Evolutionary conservation across 2,113 vertebrate genomes (phyloP), one percentile per base, ranked within the genome.

Genomic region (Phalacrocorax brasilianus): DNA sequence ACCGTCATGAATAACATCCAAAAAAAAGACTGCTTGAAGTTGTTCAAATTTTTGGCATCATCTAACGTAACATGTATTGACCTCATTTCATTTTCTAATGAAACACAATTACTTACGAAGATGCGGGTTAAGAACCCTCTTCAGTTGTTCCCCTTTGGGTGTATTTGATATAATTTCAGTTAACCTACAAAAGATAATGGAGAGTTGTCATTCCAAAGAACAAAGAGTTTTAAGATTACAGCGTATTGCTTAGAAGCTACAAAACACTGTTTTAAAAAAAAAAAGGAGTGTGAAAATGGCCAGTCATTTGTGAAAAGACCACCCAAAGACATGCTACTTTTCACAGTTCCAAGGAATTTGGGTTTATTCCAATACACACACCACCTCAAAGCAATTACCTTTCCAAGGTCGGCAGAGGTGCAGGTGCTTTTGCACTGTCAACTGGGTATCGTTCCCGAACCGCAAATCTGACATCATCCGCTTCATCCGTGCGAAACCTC

Each of bases 361-460:
- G 24, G 35, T 50, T 94, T 45, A 42, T 16, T 44, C 47, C 49
- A 28, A 5, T 0, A 47, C 12, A 32, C 0, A 8, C 7, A 5
- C 2, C 24, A 32, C 2, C 24, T 3, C 10, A 35, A 32, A 63
- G 80, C 38, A 32, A 7, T 58, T 97, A 99, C 99, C 98, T 98
- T 88, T 99, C 98, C 93, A 99, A 76, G 71, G 97, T 98, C 35
- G 99, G 98, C 92, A 99, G 98, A 3, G 99, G 98, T 19, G 98
- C 98, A 1, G 97, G 79, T 2, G 97, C 96, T 83, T 98, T 98
- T 2, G 98, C 99, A 9, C 95, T 98, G 96, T 99, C 99, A 16
- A 99, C 79, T 0, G 99, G 99, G 95, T 99, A 99, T 5, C 96
- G 98, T 70, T 99, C 99, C 95, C 99, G 98, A 67, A 99, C 99